Percentiles rank a stretch among this genome's conserved stretches.
phyloP scores from a whole-genome alignment of 2,113 vertebrate genomes.

The Charina bottae region DNA sequence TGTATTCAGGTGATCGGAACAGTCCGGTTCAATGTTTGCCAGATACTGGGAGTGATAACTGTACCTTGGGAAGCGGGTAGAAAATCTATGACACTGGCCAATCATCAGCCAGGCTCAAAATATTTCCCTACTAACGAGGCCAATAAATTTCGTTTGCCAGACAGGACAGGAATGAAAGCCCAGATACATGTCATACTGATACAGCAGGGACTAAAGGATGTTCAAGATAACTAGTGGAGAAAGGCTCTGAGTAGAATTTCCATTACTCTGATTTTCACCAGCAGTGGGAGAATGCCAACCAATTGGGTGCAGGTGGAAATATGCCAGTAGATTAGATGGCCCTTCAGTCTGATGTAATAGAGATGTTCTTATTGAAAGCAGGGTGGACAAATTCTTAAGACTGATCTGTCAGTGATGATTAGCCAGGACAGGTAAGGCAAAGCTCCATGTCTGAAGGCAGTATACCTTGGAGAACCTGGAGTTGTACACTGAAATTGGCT shows the following conservation, averaged over 20 bases:
- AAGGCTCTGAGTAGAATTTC: not conserved
- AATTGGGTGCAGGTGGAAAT: not conserved
- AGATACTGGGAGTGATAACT: not conserved
- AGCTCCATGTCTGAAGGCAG: not conserved
- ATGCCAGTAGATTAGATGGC: not conserved
- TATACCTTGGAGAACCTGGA: not conserved
- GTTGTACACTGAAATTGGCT: not conserved
- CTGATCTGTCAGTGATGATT: not conserved
- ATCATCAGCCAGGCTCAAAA: not conserved
- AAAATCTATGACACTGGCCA: not conserved
- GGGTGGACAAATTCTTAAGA: not conserved
- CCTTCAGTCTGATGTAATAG: not conserved
- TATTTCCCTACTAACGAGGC: not conserved
- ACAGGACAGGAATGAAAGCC: not conserved
- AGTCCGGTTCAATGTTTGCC: not conserved
- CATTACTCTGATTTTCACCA: not conserved
- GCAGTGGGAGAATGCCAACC: not conserved
- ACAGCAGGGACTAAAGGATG: not conserved
- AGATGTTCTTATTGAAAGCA: not conserved
- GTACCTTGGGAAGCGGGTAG: not conserved
- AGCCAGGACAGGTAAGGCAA: not conserved
- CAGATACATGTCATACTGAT: not conserved
- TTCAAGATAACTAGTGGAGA: not conserved
- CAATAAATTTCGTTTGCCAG: not conserved
- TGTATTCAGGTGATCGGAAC: not conserved